Percentiles rank a stretch among this genome's conserved stretches.
Conservation (phyloP, 2,113 vertebrate genomes). For the Myocastor coypus region DNA sequence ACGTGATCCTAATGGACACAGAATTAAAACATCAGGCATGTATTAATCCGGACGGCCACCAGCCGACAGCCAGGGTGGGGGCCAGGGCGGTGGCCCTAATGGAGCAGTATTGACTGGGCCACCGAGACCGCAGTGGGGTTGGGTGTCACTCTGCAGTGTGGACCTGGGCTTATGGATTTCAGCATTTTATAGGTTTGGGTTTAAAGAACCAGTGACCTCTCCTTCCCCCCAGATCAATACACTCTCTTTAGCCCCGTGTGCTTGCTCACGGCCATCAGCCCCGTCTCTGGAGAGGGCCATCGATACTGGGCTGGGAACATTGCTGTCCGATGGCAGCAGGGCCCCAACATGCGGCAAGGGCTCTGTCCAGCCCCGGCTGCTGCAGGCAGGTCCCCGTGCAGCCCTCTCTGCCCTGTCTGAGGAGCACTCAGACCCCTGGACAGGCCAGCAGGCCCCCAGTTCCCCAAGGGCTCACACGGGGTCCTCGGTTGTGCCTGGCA, state of each 20-base stretch:
- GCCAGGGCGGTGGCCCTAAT: constrained; percentile 91
- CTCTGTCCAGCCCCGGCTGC: neutral
- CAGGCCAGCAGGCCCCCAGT: rapidly evolving
- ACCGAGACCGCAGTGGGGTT: constrained; percentile 90
- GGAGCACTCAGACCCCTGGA: neutral
- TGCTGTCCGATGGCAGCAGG: neutral
- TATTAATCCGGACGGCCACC: constrained; percentile 90
- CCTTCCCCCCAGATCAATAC: constrained; percentile 84
- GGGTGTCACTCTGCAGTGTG: constrained; percentile 87
- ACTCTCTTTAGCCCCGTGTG: constrained; percentile 85
- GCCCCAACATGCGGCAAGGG: rapidly evolving
- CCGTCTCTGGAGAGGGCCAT: constrained; percentile 60
- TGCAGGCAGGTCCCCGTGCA: rapidly evolving
- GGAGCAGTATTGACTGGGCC: constrained; percentile 93
- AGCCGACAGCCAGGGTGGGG: constrained; percentile 84
- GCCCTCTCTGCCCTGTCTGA: rapidly evolving
- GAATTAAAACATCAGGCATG: constrained; percentile 90
- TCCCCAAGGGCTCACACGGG: rapidly evolving
- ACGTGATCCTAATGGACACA: constrained; percentile 94
- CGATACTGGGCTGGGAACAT: constrained; percentile 41
- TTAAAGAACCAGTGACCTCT: constrained; percentile 75
- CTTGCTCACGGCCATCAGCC: constrained; percentile 80
- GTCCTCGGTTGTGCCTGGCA: rapidly evolving
- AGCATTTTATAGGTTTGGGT: constrained; percentile 84
- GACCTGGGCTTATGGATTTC: constrained; percentile 89